These are phyloP conservation scores for Cheilosia variabilis DNA, from an alignment of 2,888 invertebrate genomes.

Conservation along the genomic window DNA sequence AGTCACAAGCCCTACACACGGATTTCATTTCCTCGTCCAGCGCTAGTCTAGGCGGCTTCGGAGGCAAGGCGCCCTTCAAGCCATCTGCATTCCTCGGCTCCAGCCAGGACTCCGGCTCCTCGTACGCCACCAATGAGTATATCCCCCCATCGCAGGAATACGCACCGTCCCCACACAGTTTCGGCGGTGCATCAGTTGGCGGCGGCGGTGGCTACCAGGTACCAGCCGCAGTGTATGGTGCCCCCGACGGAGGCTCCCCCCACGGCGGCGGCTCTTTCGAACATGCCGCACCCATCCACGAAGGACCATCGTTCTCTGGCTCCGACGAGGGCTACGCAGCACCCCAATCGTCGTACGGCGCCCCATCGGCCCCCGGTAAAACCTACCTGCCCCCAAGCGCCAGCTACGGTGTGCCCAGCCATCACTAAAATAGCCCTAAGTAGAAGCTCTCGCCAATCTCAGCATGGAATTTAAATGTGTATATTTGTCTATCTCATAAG, in stretches of 20 bases:
- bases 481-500: conserved; percentile 62
- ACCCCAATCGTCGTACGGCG: conserved; percentile 60
- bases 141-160: conserved; percentile 59
- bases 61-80: conserved; percentile 80
- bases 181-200: conserved; percentile 39
- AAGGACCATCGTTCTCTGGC: conserved; percentile 41
- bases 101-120: conserved; percentile 78
- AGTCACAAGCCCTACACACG: conserved; percentile 80
- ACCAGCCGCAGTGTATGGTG: conserved; percentile 64
- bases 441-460: conserved; percentile 26
- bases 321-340: conserved; percentile 50
- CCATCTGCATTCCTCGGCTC: conserved; percentile 82
- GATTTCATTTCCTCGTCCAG: conserved; percentile 75
- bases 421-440: conserved; percentile 51
- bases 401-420: conserved; percentile 65
- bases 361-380: conserved; percentile 57
- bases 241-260: conserved; percentile 45
- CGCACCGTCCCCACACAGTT: conserved; percentile 47
- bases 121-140: conserved; percentile 63
- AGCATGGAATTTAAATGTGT: conserved; percentile 26
- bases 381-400: conserved; percentile 63
- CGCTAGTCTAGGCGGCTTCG: conserved; percentile 48
- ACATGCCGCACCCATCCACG: conserved; percentile 58
- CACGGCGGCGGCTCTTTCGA: conserved; percentile 31
- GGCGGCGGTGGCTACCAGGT: conserved; percentile 43